These are phyloP conservation scores for Oryzias woworae DNA, from an alignment of 2,113 vertebrate species.

Conservation along the genomic window DNA sequence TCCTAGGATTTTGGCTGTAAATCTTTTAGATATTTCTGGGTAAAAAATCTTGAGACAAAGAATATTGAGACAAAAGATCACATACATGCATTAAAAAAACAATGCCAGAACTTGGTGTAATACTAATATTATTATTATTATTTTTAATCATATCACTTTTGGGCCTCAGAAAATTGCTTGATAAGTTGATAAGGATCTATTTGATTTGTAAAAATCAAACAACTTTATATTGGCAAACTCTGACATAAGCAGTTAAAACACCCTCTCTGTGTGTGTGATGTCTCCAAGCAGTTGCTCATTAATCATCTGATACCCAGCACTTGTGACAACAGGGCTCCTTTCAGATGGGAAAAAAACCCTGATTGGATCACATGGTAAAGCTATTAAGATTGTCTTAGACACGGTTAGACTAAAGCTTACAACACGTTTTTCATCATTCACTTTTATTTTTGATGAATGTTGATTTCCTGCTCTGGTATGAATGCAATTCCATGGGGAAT, in stretches of 20 bases:
- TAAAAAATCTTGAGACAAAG: too few relatives aligned
- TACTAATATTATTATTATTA: too few relatives aligned
- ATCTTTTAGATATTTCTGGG: too few relatives aligned
- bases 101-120: too few relatives aligned
- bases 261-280: neutral
- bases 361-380: constrained; percentile 13
- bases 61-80: too few relatives aligned
- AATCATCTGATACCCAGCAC: constrained; percentile 3
- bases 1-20: too few relatives aligned
- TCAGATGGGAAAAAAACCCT: constrained; percentile 6
- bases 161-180: too few relatives aligned
- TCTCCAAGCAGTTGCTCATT: neutral
- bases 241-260: neutral
- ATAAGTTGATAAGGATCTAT: neutral
- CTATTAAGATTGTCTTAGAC: neutral
- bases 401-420: neutral
- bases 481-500: too few relatives aligned
- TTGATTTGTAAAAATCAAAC: constrained; percentile 12
- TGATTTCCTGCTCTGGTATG: too few relatives aligned
- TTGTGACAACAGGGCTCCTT: neutral
- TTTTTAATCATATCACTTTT: too few relatives aligned
- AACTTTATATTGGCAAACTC: constrained; percentile 14
- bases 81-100: too few relatives aligned
- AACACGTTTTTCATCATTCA: neutral
- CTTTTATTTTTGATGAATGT: too few relatives aligned